Evolutionary conservation across 2,113 vertebrate species (phyloP), one percentile per base, ranked within the genome.

Genomic region (Andinoacara biseriatus): DNA sequence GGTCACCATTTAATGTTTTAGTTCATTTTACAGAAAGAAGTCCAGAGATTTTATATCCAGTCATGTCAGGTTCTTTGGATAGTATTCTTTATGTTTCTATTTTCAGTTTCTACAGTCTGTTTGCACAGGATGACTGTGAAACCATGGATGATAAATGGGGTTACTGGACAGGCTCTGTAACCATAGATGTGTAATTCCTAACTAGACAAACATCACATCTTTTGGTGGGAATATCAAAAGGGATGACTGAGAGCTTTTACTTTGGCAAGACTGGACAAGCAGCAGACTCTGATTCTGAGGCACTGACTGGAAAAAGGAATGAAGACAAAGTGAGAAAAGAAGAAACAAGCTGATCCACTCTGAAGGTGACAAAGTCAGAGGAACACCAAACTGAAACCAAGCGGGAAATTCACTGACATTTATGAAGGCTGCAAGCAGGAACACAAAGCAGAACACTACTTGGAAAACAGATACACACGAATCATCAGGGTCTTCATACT

Each of bases 321-420:
- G 49, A 63, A 79, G 26, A 79, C 74, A 59, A 87, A 67, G 85
- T 69, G 82, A 81, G 76, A 83, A 61, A 18, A 38, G 74, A 65
- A 18, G 58, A 87, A 90, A 89, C 74, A 78, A 89, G 78, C 3
- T 8, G 7, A 29, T 35, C 43, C 3, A 2, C 18, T 26, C 20
- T 22, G 18, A 83, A 90, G 83, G 89, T 90, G 89, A 83, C 80
- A 65, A 76, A 80, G 74, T 78, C 75, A 62, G 82, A 89, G 17
- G 13, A 20, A 58, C 69, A 29, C 13, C 31, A 61, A 35, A 31
- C 20, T 14, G 76, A 74, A 61, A 58, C 18, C 40, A 67, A 59
- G 67, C 1, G 24, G 43, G 60, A 91, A 89, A 91, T 67, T 86
- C 90, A 89, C 46, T 92, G 93, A 93, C 89, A 91, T 94, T 93